phyloP scores from a whole-genome alignment of 2,888 invertebrate genomes.

The Ganaspis brasiliensis region DNA sequence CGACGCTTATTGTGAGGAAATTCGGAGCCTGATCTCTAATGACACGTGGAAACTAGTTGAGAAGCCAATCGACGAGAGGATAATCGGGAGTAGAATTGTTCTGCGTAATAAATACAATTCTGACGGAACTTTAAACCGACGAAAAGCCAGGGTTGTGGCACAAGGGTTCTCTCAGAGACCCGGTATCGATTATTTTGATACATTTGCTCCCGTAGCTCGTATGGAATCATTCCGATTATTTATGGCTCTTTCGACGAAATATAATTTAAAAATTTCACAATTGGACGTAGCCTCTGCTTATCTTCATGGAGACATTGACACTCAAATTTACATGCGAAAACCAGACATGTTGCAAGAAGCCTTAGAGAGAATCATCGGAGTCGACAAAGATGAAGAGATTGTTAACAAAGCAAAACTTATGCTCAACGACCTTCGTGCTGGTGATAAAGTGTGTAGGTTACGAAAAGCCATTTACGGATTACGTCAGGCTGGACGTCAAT shows the following conservation, averaged over 20 bases:
- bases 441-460: background rate
- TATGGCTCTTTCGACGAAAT: background rate
- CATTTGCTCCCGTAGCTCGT: slow-evolving; percentile 26
- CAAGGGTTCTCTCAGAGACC: slow-evolving; percentile 21
- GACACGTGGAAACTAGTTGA: slow-evolving; percentile 35
- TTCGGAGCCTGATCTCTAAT: slow-evolving; percentile 7
- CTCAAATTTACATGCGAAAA: slow-evolving; percentile 47
- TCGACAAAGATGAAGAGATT: background rate
- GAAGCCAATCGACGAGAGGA: background rate
- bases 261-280: slow-evolving; percentile 30
- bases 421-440: background rate
- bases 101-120: slow-evolving; percentile 27
- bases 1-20: background rate
- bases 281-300: slow-evolving; percentile 48
- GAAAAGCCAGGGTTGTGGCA: slow-evolving; percentile 28
- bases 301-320: slow-evolving; percentile 47
- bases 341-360: slow-evolving; percentile 43
- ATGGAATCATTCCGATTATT: slow-evolving; percentile 27
- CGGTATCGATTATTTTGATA: background rate
- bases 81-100: slow-evolving; percentile 13
- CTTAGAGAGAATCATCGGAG: background rate
- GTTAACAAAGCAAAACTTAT: slow-evolving; percentile 9
- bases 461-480: slow-evolving; percentile 23
- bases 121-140: background rate
- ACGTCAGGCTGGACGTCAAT: slow-evolving; percentile 37